phyloP scores from a whole-genome alignment of 2,113 vertebrate genomes.

The Sapayoa aenigma region DNA sequence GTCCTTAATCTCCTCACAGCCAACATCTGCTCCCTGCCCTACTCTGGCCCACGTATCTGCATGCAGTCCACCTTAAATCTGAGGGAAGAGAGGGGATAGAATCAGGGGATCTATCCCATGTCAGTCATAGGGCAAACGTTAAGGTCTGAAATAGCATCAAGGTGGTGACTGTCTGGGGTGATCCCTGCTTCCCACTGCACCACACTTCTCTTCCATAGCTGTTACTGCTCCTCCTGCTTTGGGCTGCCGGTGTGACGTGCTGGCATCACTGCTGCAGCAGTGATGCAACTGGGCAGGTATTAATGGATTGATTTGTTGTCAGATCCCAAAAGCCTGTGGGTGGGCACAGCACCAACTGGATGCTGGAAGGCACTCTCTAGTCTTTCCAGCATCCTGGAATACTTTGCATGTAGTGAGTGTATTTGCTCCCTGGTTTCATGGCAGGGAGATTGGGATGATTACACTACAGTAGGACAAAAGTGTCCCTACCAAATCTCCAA shows the following conservation, averaged over 20 bases:
- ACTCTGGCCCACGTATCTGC: neutral
- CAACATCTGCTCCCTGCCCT: neutral
- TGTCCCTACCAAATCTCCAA: neutral
- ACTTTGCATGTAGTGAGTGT: neutral
- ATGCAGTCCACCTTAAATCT: neutral
- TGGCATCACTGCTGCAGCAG: neutral
- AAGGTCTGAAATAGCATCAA: neutral
- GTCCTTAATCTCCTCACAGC: neutral
- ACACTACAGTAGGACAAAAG: neutral
- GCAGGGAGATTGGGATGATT: neutral
- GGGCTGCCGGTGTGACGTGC: neutral
- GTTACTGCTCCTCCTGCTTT: neutral
- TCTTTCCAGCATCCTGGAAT: neutral
- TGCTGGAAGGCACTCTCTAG: neutral
- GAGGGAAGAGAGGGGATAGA: neutral
- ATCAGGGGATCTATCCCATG: neutral
- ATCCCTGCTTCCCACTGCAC: neutral
- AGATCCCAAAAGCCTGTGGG: neutral
- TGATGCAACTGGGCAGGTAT: neutral
- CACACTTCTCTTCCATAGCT: neutral
- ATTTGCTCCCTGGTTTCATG: neutral
- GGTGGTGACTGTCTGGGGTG: neutral
- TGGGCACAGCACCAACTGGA: neutral
- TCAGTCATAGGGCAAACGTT: neutral
- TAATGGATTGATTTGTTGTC: neutral